Evolutionary conservation across 2,113 vertebrate species (phyloP), one percentile per base, ranked within the genome.

Genomic region (Tachycineta bicolor): DNA sequence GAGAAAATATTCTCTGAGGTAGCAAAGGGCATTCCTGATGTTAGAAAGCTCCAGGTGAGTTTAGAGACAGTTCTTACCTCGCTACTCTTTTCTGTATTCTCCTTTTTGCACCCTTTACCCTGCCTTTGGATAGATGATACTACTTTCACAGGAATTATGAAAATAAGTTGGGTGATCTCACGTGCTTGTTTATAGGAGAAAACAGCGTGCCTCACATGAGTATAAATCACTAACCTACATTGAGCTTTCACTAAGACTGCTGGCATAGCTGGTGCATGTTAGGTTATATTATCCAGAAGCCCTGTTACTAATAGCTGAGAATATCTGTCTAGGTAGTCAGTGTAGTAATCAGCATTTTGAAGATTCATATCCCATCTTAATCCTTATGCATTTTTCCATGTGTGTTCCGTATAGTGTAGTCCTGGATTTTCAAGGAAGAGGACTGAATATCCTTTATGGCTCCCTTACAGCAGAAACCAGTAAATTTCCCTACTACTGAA

Each of bases 191-290:
- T 44, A 21, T 44, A 13, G 62, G n/a, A 60, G 34, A 56, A 73
- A 67, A 44, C 5, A 15, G 13, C 2, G 3, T 62, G 19, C 7
- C 34, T 60, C 13, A 22, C 9, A 8, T 0, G 3, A 47, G 2
- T 50, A 13, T 29, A 29, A 60, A 49, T 43, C 1, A 5, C 8
- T 58, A 39, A 70, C 29, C 33, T 78, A 31, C 20, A 43, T 0
- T 39, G 49, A 73, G 7, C 10, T 65, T 82, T 15, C 29, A n/a
- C 22, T 31, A 9, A 63, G 46, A 46, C 24, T 37, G 16, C 26
- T 75, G 33, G 10, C 8, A 10, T 28, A 59, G 24, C 22, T 75
- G 29, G 37, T 37, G 10, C 22, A 4, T 19, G 12, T 65, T 74
- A 18, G 16, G 10, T 39, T 56, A 10, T 11, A 5, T 39, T 78